Percentiles rank a stretch among this genome's conserved stretches.
Conservation (phyloP, 2,888 invertebrate genomes). For the Hydroisotoma schaefferi region DNA sequence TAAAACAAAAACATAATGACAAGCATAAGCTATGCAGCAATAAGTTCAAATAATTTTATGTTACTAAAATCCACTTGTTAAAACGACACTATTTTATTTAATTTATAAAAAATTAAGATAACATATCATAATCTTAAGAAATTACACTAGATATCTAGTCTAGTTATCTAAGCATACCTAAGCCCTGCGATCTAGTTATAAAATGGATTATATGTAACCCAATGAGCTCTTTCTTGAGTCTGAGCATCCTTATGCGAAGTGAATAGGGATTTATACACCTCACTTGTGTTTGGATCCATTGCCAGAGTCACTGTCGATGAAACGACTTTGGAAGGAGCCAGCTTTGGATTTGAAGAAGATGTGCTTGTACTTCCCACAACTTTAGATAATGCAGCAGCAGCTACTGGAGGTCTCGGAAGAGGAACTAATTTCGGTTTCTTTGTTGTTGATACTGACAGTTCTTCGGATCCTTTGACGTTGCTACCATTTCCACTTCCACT, state of each 20-base stretch:
- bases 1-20: too few species aligned
- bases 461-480: too few species aligned
- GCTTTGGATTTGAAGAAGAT: background rate
- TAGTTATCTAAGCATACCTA: conserved; percentile 2
- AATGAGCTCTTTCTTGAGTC: conserved; percentile 84
- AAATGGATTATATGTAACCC: conserved; percentile 97
- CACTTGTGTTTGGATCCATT: conserved; percentile 81
- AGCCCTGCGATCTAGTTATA: conserved; percentile 70
- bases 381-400: conserved; percentile 3
- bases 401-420: conserved; percentile 4
- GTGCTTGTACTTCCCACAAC: background rate
- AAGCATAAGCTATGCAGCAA: too few species aligned
- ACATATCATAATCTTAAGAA: too few species aligned
- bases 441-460: conserved; percentile 4
- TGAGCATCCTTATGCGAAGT: conserved; percentile 83
- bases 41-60: too few species aligned
- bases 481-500: too few species aligned
- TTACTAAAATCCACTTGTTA: too few species aligned
- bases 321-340: conserved; percentile 13
- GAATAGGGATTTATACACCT: conserved; percentile 92
- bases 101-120: too few species aligned
- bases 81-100: too few species aligned
- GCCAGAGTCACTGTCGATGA: conserved; percentile 70
- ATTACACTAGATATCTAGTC: conserved; percentile 13
- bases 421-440: conserved; percentile 28